Percentiles rank a stretch among this genome's conserved stretches.
phyloP scores from a whole-genome alignment of 2,113 vertebrate genomes.

The Aptenodytes patagonicus region DNA sequence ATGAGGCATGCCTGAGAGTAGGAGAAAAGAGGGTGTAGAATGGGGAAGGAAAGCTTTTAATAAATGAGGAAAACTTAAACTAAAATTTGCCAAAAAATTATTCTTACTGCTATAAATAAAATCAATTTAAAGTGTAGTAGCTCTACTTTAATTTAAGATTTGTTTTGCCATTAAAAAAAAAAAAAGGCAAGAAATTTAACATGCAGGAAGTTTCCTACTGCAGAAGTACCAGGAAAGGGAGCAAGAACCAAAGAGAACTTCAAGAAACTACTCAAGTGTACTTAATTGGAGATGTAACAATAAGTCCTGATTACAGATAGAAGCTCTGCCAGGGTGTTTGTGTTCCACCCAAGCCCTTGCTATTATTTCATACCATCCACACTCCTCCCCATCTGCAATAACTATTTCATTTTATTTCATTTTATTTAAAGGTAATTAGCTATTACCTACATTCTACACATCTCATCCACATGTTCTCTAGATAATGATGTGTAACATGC shows the following conservation, averaged over 20 bases:
- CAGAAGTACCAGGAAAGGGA: not conserved
- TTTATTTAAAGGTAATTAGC: not conserved
- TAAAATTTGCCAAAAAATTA: not conserved
- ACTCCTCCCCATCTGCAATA: not conserved
- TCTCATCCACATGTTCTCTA: not conserved
- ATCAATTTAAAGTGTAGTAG: not conserved
- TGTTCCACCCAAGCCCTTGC: not conserved
- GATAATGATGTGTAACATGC: not conserved
- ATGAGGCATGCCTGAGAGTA: not conserved
- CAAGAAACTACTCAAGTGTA: not conserved
- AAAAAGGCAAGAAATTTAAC: not conserved
- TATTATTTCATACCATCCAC: not conserved
- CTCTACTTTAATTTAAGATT: not conserved
- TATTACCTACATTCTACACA: not conserved
- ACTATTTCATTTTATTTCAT: not conserved
- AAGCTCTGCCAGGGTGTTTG: fast-evolving
- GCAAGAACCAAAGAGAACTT: not conserved
- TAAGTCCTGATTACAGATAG: not conserved
- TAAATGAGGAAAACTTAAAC: not conserved
- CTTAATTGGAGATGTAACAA: not conserved
- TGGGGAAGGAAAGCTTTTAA: not conserved
- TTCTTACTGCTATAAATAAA: not conserved
- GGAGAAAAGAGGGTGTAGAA: not conserved
- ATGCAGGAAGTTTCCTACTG: not conserved
- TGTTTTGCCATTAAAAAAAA: not conserved